Conservation (phyloP, 2,797 vertebrate species). For the Vipera latastei region DNA sequence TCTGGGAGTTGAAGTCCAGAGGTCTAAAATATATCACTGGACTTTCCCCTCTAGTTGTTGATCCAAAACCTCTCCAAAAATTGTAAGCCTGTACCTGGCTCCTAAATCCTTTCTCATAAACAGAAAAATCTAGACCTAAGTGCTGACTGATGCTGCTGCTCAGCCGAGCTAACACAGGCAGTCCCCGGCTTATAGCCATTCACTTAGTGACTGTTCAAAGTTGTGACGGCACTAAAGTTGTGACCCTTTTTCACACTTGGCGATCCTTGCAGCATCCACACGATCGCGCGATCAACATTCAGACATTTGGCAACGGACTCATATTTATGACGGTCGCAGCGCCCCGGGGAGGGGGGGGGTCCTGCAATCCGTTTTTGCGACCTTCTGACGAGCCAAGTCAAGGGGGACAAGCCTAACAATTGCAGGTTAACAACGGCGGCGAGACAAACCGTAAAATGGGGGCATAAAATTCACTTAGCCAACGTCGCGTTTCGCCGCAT, state of each 20-base stretch:
- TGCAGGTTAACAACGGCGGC: no score
- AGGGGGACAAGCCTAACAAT: not conserved
- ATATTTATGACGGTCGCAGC: not conserved
- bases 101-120: not conserved
- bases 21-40: not conserved
- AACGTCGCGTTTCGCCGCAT: not conserved
- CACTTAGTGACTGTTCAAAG: not conserved
- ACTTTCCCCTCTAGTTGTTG: not conserved
- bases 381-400: not conserved
- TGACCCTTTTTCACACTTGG: not conserved
- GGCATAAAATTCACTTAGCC: not conserved
- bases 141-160: not conserved
- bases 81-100: not conserved
- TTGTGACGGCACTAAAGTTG: not conserved
- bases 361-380: not conserved
- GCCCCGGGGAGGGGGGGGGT: accelerated
- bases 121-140: not conserved
- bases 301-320: not conserved
- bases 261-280: not conserved
- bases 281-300: not conserved
- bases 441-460: not conserved
- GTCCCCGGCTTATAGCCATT: not conserved
- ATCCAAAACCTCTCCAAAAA: not conserved
- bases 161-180: not conserved
- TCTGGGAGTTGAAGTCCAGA: no score